Evolutionary conservation across 2,113 vertebrate species (phyloP), one percentile per base, ranked within the genome.

Genomic region (Tachycineta bicolor): DNA sequence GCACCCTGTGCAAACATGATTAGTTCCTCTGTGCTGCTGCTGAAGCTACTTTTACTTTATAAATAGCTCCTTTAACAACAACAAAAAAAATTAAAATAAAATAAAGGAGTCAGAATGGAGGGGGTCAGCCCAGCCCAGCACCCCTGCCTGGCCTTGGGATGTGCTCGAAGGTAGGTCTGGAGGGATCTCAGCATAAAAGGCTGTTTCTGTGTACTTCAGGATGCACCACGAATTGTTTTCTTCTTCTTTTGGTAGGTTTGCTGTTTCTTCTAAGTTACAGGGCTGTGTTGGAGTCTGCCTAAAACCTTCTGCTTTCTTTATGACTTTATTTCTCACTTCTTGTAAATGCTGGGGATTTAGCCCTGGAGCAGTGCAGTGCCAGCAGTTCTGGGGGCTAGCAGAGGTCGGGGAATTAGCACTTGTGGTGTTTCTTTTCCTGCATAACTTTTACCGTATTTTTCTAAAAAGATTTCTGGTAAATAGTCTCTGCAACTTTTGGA

Each of bases 381-480:
- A 14, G 46, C 91, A 94, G 83, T 76, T 94, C 39, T 87, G 46
- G 94, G 87, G 31, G 34, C 39, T 91, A 93, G 73, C 65, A 91
- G 53, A 88, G 53, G 13, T 91, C 78, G 83, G 85, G 87, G 75
- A 76, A 60, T 93, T 71, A 60, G 18, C 93, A 84, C 91, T 79
- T 37, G 23, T 3, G 10, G 22, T 67, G 10, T 34, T 60, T 70
- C 34, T 60, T 92, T 92, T 92, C 64, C 60, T 77, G 14, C 59
- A 41, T 94, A 85, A 94, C 50, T 56, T 80, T 82, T 87, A 81
- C 70, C 83, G 62, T 91, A 84, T 97, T 90, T 94, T 97, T 96
- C 50, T 90, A 70, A 93, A 95, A 74, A 93, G 71, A 89, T 94
- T 95, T 90, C 59, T 97, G 53, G 12, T 96, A 90, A 96, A 93